Conservation (phyloP, 2,888 invertebrate species). For the Boloria euphrosyne region DNA sequence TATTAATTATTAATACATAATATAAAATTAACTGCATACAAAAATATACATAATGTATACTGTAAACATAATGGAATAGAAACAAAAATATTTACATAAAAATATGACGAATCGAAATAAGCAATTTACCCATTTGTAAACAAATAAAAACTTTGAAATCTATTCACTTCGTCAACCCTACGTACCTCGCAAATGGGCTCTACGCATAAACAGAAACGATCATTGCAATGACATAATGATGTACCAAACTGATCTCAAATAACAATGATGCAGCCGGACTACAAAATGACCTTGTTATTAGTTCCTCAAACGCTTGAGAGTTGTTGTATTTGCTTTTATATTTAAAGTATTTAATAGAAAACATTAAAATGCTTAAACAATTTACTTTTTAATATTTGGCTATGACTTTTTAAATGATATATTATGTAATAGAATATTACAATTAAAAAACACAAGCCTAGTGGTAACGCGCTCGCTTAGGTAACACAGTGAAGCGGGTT, state of each 20-base stretch:
- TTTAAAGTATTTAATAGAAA: constrained; percentile 2
- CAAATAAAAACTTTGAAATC: background rate
- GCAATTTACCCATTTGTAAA: background rate
- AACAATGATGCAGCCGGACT: constrained; percentile 43
- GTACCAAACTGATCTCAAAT: constrained; percentile 40
- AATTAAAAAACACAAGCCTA: too few species aligned
- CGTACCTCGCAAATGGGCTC: constrained; percentile 1
- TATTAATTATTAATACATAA: background rate
- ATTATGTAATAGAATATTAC: too few species aligned
- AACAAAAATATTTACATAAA: background rate
- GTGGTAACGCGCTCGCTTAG: too few species aligned
- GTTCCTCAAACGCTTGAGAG: constrained; percentile 39
- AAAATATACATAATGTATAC: background rate
- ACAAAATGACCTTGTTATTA: constrained; percentile 47
- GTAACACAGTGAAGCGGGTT: too few species aligned
- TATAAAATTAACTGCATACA: background rate
- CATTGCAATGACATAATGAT: constrained; percentile 41
- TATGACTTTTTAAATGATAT: too few species aligned
- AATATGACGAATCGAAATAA: background rate
- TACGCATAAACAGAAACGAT: constrained; percentile 29
- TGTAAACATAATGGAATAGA: background rate
- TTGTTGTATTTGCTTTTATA: constrained; percentile 12
- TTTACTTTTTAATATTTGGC: background rate
- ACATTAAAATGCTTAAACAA: constrained; percentile 7
- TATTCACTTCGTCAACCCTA: background rate